These are phyloP conservation scores for Heliocidaris erythrogramma DNA, from an alignment of 35 echinoderm and acorn worm genomes.

Conservation along the genomic window DNA sequence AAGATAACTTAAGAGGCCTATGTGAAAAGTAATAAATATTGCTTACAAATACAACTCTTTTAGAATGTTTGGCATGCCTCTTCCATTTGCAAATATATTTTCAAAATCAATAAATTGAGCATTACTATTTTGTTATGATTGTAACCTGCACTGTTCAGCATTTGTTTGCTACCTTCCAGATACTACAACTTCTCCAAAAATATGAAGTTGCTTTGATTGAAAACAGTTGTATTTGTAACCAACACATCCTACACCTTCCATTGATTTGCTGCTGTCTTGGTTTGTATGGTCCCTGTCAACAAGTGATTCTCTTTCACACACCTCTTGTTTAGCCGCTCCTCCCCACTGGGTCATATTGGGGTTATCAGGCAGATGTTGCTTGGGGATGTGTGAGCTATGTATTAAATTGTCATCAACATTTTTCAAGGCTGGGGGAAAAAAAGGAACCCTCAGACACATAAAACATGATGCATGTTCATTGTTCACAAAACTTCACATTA, in stretches of 20 bases:
- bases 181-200: neutral
- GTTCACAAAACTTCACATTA: neutral
- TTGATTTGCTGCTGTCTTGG: neutral
- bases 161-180: neutral
- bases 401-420: slow-evolving; percentile 19
- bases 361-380: neutral
- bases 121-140: no score
- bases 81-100: no score
- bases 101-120: no score
- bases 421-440: neutral
- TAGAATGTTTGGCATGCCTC: no score
- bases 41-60: no score
- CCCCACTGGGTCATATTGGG: neutral
- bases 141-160: neutral
- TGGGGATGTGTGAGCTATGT: neutral
- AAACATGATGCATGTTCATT: neutral
- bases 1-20: no score
- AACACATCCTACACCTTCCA: neutral
- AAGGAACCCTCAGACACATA: neutral
- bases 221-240: neutral
- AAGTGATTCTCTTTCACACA: neutral
- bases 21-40: no score
- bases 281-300: neutral
- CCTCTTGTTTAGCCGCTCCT: neutral
- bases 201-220: neutral